phyloP scores from a whole-genome alignment of 1,140 invertebrate species.

The Semibalanus balanoides region DNA sequence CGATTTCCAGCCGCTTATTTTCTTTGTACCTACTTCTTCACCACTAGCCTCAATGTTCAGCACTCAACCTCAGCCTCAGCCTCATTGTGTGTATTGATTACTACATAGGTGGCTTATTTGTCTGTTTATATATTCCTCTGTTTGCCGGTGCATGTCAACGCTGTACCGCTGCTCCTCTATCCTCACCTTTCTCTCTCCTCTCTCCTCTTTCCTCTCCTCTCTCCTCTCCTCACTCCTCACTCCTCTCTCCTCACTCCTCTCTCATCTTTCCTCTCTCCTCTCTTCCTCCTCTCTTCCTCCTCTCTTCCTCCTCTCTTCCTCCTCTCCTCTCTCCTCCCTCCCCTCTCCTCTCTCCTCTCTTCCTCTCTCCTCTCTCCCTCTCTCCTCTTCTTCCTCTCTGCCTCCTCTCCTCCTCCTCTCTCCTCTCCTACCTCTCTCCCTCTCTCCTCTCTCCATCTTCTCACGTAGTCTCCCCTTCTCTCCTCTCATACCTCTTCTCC shows the following conservation, averaged over 20 bases:
- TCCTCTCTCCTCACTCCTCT: background rate
- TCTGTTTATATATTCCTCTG: too few relatives aligned
- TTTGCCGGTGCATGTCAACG: too few relatives aligned
- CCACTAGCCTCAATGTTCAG: too few relatives aligned
- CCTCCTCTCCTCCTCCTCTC: constrained; percentile 5
- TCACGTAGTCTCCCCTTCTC: too few relatives aligned
- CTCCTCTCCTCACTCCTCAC: background rate
- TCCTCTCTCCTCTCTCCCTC: background rate
- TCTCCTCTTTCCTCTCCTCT: background rate
- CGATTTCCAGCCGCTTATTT: too few relatives aligned
- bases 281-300: background rate
- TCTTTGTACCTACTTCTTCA: too few relatives aligned
- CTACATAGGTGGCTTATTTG: too few relatives aligned
- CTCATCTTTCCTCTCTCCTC: background rate
- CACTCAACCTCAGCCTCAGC: too few relatives aligned
- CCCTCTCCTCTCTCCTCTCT: background rate
- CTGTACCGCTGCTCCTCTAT: too few relatives aligned
- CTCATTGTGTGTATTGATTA: too few relatives aligned
- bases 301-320: background rate
- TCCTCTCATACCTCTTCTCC: too few relatives aligned
- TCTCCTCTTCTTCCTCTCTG: background rate
- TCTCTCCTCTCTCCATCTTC: too few relatives aligned
- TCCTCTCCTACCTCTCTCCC: background rate
- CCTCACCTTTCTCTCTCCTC: constrained; percentile 5
- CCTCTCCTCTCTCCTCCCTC: background rate